phyloP scores from a whole-genome alignment of 2,797 vertebrate genomes.

The Pyrocephalus nanus region DNA sequence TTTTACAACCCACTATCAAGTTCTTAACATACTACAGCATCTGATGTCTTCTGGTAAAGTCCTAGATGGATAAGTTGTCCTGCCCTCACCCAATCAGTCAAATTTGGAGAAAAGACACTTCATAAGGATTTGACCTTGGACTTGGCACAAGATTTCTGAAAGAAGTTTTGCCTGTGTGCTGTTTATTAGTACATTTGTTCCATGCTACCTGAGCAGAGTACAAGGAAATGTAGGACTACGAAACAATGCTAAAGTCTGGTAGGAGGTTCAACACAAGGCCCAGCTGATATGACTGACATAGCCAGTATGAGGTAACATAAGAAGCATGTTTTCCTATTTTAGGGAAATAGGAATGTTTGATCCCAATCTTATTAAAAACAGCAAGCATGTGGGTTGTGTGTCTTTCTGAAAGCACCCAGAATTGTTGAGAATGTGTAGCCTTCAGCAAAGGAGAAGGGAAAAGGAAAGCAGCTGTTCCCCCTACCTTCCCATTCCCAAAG shows the following conservation, averaged over 20 bases:
- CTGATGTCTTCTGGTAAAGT: neutral
- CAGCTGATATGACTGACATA: neutral
- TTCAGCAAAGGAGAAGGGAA: neutral
- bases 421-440: neutral
- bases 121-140: neutral
- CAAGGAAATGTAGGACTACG: neutral
- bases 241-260: neutral
- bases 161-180: neutral
- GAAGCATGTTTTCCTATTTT: neutral
- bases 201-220: neutral
- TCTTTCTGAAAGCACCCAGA: neutral
- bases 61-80: neutral
- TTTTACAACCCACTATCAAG: neutral
- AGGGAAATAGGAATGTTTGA: neutral
- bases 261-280: neutral
- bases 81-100: neutral
- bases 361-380: neutral
- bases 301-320: neutral
- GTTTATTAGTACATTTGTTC: neutral
- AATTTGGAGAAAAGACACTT: neutral
- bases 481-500: conserved; percentile 29
- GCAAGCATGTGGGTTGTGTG: neutral
- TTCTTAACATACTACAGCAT: neutral
- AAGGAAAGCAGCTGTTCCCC: conserved; percentile 23
- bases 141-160: neutral